Base-by-base conservation (phyloP, 92 coral and sea anemone genomes). In the Heteractis magnifica region DNA sequence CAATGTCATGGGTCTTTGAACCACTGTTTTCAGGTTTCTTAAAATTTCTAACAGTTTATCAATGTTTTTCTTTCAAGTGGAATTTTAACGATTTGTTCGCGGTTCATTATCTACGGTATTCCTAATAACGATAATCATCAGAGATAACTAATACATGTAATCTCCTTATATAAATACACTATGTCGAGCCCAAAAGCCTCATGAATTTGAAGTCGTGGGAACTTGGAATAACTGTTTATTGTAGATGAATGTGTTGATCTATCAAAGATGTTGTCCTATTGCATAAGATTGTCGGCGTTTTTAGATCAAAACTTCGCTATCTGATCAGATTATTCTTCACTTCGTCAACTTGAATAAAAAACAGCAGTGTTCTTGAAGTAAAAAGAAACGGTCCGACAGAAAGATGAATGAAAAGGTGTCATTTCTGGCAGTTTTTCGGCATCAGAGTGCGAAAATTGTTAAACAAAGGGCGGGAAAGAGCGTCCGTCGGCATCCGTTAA, bases 391-490 rank as follows among this genome's bases (percentile, higher is more conserved):
- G 48, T 23, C 73, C 73, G 73, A 20, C 73, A 68, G 26, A 68
- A 5, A 65, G 8, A n/a, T 7, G 26, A 5, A 65, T n/a, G 26
- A 65, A 65, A 23, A 68, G 73, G 14, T 68, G 73, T 11, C 49
- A 68, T 26, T 21, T 68, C 73, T 68, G 14, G 49, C 73, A 26
- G 49, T 68, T 68, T 68, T 68, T 26, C 44, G 73, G 19, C 49
- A 18, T 26, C 5, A 10, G 26, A 68, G 73, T 68, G 73, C 23
- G 73, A 68, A 68, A 20, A 11, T 48, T 20, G 10, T 15, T 19
- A 64, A 68, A 68, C 73, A 68, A 68, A 20, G 49, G 73, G 49
- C 73, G 49, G 73, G 73, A 68, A 68, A 20, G 49, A 11, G 73
- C 4, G 49, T 68, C 73, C 14, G 49, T 68, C 73, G 73, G 73